Evolutionary conservation across 1,140 invertebrate genomes (phyloP).

Genomic region (Ceratina australensis): DNA sequence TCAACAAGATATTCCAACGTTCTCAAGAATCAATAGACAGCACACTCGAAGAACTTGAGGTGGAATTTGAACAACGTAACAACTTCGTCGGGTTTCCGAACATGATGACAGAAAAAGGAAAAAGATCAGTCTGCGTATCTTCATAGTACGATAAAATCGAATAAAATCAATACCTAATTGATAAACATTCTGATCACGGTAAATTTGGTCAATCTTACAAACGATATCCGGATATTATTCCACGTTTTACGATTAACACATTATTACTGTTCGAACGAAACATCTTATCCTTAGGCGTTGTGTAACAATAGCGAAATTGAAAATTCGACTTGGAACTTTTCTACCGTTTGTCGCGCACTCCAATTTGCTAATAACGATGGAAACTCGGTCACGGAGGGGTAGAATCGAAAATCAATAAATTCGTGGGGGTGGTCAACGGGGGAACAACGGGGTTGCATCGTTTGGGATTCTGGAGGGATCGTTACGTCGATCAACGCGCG

Average conservation of each 20-base stretch:
- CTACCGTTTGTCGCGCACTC: neutral
- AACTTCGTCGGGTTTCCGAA: neutral
- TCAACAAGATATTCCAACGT: slow-evolving; percentile 1
- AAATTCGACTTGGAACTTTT: neutral
- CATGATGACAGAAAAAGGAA: too few relatives aligned
- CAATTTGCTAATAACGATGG: slow-evolving; percentile 29
- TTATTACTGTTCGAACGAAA: neutral
- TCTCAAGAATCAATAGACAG: slow-evolving; percentile 16
- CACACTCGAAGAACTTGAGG: neutral
- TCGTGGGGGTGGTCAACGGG: neutral
- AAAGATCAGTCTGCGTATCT: too few relatives aligned
- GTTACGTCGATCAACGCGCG: slow-evolving; percentile 40
- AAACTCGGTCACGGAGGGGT: neutral
- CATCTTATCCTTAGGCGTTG: neutral
- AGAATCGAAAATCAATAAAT: slow-evolving; percentile 51
- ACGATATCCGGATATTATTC: too few relatives aligned
- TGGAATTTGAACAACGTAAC: slow-evolving; percentile 20
- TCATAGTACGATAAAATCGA: too few relatives aligned
- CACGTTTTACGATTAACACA: too few relatives aligned
- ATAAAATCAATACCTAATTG: neutral
- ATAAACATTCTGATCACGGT: neutral
- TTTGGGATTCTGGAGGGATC: slow-evolving; percentile 2
- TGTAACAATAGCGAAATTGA: neutral
- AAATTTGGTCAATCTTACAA: neutral
- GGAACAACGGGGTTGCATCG: slow-evolving; percentile 11